phyloP scores from a whole-genome alignment of 2,797 vertebrate genomes.

The Pangasius sanitwongsei region DNA sequence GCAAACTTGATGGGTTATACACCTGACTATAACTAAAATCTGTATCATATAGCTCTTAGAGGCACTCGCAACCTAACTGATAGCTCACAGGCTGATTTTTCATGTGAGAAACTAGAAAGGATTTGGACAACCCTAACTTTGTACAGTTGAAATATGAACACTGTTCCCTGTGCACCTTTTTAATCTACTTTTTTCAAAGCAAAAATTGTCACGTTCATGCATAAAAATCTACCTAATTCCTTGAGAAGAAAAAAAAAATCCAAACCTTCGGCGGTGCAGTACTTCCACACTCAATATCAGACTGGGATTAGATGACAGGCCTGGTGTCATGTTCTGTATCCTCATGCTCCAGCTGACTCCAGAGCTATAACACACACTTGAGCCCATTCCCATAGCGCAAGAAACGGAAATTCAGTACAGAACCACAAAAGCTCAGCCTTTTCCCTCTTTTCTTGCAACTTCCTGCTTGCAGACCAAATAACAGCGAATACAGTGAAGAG shows the following conservation, averaged over 20 bases:
- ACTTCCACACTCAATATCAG: not conserved
- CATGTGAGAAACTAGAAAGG: not conserved
- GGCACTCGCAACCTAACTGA: not conserved
- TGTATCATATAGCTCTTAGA: too few species aligned
- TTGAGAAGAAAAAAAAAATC: not conserved
- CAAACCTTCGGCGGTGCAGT: not conserved
- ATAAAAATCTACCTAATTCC: not conserved
- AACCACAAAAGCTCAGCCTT: constrained; percentile 29
- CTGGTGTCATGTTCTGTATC: constrained; percentile 46
- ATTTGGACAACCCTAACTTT: not conserved
- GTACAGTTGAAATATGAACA: not conserved
- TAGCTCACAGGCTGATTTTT: not conserved
- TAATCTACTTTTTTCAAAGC: not conserved
- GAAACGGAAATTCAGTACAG: constrained; percentile 12
- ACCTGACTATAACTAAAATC: not conserved
- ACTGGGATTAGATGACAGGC: constrained; percentile 25
- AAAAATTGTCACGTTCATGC: not conserved
- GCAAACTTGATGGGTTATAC: not conserved
- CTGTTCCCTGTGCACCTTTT: not conserved
- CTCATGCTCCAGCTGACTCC: not conserved
- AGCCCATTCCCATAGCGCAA: constrained; percentile 6
- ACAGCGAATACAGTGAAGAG: not conserved
- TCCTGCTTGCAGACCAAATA: not conserved
- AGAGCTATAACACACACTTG: constrained; percentile 43
- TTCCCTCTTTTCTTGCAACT: not conserved